These are phyloP conservation scores for Crepidodera aurea DNA, from an alignment of 2,888 invertebrate genomes.

Conservation along the genomic window DNA sequence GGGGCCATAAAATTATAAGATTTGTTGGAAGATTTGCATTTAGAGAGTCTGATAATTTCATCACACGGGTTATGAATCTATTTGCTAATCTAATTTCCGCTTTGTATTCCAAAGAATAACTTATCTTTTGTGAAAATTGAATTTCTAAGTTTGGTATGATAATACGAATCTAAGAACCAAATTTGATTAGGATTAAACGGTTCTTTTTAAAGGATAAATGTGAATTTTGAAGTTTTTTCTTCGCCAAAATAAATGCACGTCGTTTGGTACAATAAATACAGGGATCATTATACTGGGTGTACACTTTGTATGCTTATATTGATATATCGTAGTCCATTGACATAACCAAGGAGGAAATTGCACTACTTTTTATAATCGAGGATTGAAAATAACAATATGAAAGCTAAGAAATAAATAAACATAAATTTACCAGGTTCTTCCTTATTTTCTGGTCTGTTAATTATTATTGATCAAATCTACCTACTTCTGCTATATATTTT, in stretches of 20 bases:
- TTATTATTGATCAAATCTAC: background rate
- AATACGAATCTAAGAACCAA: slow-evolving; percentile 14
- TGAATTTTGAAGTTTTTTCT: background rate
- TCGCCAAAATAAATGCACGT: no score
- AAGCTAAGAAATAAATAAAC: no score
- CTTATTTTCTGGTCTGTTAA: background rate
- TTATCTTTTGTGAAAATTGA: slow-evolving; percentile 26
- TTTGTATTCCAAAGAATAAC: slow-evolving; percentile 23
- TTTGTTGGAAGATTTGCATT: slow-evolving; percentile 40
- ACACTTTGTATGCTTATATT: no score
- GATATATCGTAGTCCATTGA: no score
- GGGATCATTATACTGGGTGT: no score
- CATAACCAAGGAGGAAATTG: no score
- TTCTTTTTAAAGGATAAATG: background rate
- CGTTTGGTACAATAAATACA: no score
- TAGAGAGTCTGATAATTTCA: slow-evolving; percentile 37
- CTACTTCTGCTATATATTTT: slow-evolving; percentile 1
- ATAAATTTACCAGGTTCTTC: background rate
- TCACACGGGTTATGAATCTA: slow-evolving; percentile 34
- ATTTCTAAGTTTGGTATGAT: slow-evolving; percentile 21
- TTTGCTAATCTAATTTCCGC: slow-evolving; percentile 36
- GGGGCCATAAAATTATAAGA: slow-evolving; percentile 29
- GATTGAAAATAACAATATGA: no score
- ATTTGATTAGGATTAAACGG: slow-evolving; percentile 10
- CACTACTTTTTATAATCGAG: no score